Percentiles rank a stretch among this genome's conserved stretches.
Conservation (phyloP, 2,113 vertebrate species). For the Pseudorhombus dupliciocellatus region DNA sequence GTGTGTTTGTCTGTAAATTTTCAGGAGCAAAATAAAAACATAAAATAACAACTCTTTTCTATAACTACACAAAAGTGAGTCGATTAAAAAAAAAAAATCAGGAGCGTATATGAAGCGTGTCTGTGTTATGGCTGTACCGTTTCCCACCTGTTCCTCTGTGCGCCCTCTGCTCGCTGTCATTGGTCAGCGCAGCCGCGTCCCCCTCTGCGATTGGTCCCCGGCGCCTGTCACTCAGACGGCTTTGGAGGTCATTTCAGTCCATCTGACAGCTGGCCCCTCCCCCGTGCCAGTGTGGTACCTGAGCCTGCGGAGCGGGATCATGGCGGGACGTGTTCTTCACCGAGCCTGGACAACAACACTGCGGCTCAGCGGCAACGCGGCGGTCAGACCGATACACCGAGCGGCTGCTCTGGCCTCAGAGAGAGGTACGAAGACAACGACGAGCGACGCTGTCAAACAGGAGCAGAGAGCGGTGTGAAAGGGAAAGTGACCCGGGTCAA, state of each 20-base stretch:
- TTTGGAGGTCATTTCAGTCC: conserved; percentile 42
- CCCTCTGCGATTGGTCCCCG: conserved; percentile 53
- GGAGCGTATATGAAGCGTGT: too few species aligned
- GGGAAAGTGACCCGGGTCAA: background rate
- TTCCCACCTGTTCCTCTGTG: background rate
- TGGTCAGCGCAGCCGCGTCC: background rate
- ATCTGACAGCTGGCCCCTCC: background rate
- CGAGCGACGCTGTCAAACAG: background rate
- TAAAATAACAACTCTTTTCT: too few species aligned
- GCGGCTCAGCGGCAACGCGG: conserved; percentile 25
- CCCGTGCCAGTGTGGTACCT: conserved; percentile 17
- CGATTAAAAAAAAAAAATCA: too few species aligned
- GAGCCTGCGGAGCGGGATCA: conserved; percentile 15
- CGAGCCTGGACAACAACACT: conserved; percentile 43
- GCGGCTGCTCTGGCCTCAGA: conserved; percentile 41
- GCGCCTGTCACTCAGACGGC: conserved; percentile 22
- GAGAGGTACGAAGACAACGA: conserved; percentile 29
- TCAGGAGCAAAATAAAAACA: too few species aligned
- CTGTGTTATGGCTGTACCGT: background rate
- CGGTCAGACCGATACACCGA: conserved; percentile 22
- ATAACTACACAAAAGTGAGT: too few species aligned
- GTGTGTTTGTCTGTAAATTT: too few species aligned
- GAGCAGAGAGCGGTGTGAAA: background rate
- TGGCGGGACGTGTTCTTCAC: conserved; percentile 74
- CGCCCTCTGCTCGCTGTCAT: conserved; percentile 4